Percentiles rank a stretch among this genome's conserved stretches.
These are phyloP conservation scores for Trichonephila inaurata DNA, from an alignment of 1,140 invertebrate genomes.

Conservation along the genomic window DNA sequence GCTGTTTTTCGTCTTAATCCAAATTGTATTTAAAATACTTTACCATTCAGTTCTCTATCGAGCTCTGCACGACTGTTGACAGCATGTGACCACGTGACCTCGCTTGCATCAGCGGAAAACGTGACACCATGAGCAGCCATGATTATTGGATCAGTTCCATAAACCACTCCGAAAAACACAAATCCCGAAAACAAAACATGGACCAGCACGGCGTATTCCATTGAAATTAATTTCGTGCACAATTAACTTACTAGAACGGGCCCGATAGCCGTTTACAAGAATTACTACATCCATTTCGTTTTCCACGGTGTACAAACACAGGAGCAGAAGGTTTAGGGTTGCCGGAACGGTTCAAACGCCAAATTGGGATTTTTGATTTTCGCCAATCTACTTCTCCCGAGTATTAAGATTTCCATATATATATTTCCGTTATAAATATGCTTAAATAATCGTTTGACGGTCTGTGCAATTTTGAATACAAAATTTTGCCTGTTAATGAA, in stretches of 20 bases:
- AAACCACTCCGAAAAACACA: neutral
- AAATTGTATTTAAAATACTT: conserved; percentile 4
- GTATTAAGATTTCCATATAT: no score
- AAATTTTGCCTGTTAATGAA: no score
- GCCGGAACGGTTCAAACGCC: neutral
- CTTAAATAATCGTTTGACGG: no score
- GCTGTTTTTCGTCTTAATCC: no score
- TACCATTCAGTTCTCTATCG: conserved; percentile 84
- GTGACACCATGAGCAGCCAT: neutral
- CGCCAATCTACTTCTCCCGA: neutral
- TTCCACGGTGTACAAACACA: conserved; percentile 1
- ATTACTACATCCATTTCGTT: neutral
- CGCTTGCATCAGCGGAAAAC: conserved; percentile 84
- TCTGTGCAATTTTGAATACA: no score
- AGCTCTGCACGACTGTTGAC: conserved; percentile 87
- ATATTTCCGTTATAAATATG: no score
- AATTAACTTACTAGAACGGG: neutral
- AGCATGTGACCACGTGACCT: conserved; percentile 90
- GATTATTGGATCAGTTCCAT: neutral
- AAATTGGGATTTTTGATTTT: neutral
- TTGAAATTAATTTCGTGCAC: neutral
- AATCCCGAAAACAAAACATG: neutral
- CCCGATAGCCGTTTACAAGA: neutral
- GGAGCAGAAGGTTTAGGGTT: neutral
- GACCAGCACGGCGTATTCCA: neutral